These are phyloP conservation scores for Perca flavescens DNA, from an alignment of 2,113 vertebrate genomes.

Conservation along the genomic window DNA sequence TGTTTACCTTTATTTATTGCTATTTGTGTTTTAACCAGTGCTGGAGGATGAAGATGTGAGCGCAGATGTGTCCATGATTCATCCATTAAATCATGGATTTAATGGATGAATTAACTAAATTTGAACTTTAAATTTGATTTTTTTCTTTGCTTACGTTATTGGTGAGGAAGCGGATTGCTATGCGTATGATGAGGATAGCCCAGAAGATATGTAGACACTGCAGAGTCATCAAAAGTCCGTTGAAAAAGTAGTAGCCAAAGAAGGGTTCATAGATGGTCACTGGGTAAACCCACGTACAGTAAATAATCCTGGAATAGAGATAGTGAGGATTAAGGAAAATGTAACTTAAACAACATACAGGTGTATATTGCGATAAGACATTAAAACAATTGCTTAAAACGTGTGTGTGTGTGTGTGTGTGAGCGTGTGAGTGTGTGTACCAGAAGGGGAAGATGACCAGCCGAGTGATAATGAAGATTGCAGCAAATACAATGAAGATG, in stretches of 20 bases:
- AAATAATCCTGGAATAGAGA: conserved; percentile 89
- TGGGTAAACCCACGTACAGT: conserved; percentile 92
- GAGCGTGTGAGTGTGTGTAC: conserved; percentile 76
- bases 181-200: conserved; percentile 93
- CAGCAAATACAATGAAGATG: conserved; percentile 94
- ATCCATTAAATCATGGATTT: background rate
- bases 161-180: conserved; percentile 94
- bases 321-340: background rate
- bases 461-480: conserved; percentile 92
- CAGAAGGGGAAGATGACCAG: conserved; percentile 95
- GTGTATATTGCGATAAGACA: background rate
- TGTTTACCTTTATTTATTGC: background rate
- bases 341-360: background rate
- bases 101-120: background rate
- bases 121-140: background rate
- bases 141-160: conserved; percentile 86
- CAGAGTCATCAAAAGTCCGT: conserved; percentile 89
- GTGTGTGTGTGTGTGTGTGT: conserved; percentile 29
- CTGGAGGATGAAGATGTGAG: background rate
- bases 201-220: conserved; percentile 95
- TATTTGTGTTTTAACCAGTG: background rate
- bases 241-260: conserved; percentile 98
- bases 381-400: background rate
- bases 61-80: background rate
- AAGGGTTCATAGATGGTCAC: conserved; percentile 91